phyloP scores from a whole-genome alignment of 1,140 invertebrate genomes.

The Scylla paramamosain region DNA sequence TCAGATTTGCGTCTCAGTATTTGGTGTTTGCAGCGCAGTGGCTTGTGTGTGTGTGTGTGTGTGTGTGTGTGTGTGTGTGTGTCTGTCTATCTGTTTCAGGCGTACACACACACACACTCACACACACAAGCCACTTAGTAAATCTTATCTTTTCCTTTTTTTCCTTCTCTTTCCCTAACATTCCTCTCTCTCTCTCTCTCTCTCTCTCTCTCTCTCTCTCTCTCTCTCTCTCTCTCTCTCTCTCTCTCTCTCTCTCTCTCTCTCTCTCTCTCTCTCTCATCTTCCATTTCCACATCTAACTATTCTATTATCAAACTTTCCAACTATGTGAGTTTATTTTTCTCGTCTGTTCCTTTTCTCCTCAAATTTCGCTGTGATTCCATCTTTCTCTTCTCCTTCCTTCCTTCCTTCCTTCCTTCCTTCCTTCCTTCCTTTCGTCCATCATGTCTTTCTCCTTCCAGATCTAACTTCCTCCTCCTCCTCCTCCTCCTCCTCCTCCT shows the following conservation, averaged over 20 bases:
- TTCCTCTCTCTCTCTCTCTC: not conserved
- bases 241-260: conserved; percentile 20
- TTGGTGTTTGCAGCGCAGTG: no score
- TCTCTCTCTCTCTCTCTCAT: not conserved
- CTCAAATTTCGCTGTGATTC: not conserved
- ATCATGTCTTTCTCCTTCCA: not conserved
- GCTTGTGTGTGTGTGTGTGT: no score
- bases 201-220: not conserved
- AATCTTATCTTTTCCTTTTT: not conserved
- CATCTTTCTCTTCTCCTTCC: not conserved
- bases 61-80: no score
- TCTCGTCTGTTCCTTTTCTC: not conserved
- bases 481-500: conserved; percentile 9
- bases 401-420: not conserved
- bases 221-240: not conserved
- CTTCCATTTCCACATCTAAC: not conserved
- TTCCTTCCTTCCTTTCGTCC: not conserved
- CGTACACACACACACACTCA: not conserved
- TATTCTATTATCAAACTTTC: conserved; percentile 12
- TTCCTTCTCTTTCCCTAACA: not conserved
- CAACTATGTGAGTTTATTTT: conserved; percentile 15
- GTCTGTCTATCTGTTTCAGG: no score
- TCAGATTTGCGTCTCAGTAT: no score
- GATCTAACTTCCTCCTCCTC: not conserved
- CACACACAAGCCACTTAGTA: not conserved